These are phyloP conservation scores for Dioctria linearis DNA, from an alignment of 2,888 invertebrate species.

Conservation along the genomic window DNA sequence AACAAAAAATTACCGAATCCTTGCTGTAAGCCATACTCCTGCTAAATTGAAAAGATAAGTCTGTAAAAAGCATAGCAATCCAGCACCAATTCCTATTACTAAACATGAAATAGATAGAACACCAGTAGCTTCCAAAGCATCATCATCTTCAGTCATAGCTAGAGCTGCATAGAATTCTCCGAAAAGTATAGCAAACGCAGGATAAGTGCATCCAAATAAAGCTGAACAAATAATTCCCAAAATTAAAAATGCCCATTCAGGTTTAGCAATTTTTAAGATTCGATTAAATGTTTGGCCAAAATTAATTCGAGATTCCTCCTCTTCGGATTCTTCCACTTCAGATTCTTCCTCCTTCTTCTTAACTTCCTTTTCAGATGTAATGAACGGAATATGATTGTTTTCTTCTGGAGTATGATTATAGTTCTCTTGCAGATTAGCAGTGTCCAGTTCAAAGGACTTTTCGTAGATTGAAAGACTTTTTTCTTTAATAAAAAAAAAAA, in stretches of 20 bases:
- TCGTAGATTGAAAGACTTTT: constrained; percentile 67
- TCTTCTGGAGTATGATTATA: constrained; percentile 66
- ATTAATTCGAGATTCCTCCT: constrained; percentile 67
- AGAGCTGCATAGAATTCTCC: constrained; percentile 85
- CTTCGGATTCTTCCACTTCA: not conserved
- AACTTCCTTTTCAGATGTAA: constrained; percentile 31
- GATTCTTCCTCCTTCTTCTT: not conserved
- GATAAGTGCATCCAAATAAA: constrained; percentile 81
- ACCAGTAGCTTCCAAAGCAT: constrained; percentile 74
- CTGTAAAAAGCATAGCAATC: constrained; percentile 79
- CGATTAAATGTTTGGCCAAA: constrained; percentile 70
- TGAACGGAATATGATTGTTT: constrained; percentile 21
- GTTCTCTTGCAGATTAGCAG: constrained; percentile 66
- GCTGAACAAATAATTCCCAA: constrained; percentile 78
- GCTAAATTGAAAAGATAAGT: constrained; percentile 83
- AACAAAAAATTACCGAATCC: constrained; percentile 72
- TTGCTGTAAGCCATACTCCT: constrained; percentile 82
- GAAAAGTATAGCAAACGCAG: constrained; percentile 82
- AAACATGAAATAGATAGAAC: constrained; percentile 78
- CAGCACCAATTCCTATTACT: constrained; percentile 77
- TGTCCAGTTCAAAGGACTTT: constrained; percentile 68
- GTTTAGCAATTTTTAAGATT: constrained; percentile 77
- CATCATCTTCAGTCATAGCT: constrained; percentile 74
- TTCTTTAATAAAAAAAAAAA: constrained; percentile 60
- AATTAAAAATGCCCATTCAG: constrained; percentile 79